A percentile compares a stretch with the other conserved stretches of the same genome.
These are phyloP conservation scores for Passer domesticus DNA, from an alignment of 2,113 vertebrate genomes.

Conservation along the genomic window DNA sequence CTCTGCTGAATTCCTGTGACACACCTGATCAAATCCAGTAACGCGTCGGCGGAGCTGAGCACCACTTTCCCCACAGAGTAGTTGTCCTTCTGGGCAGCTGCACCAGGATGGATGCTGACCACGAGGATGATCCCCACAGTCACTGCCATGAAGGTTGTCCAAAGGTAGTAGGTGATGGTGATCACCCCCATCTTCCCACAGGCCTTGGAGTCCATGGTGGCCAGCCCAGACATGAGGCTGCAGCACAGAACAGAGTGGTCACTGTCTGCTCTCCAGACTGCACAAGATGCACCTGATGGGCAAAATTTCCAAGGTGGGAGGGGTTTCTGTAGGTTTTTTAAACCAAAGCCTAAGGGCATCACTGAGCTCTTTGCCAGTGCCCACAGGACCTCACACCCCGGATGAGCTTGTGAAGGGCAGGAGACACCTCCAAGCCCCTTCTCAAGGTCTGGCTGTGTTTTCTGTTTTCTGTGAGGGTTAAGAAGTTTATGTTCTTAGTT, in stretches of 20 bases:
- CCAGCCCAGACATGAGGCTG: conserved; percentile 89
- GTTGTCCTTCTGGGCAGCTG: conserved; percentile 82
- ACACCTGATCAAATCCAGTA: conserved; percentile 88
- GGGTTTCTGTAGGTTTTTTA: neutral
- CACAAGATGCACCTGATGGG: neutral
- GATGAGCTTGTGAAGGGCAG: neutral
- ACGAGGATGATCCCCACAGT: conserved; percentile 84
- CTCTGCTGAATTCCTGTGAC: neutral
- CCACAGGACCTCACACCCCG: neutral
- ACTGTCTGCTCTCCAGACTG: neutral
- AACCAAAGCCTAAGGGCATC: neutral
- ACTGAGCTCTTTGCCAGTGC: neutral
- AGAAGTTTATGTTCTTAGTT: neutral
- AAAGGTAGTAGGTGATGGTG: conserved; percentile 90
- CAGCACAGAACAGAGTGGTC: neutral
- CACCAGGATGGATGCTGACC: conserved; percentile 83
- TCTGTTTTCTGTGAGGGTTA: neutral
- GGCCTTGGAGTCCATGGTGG: conserved; percentile 87
- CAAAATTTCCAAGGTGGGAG: neutral
- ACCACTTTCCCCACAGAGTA: conserved; percentile 76
- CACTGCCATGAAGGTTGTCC: conserved; percentile 90
- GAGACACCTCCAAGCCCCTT: neutral
- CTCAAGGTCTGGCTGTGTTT: neutral
- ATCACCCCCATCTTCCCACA: conserved; percentile 87
- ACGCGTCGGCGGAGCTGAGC: conserved; percentile 86